phyloP scores from a whole-genome alignment of 2,113 vertebrate species.

The Mustela nigripes region DNA sequence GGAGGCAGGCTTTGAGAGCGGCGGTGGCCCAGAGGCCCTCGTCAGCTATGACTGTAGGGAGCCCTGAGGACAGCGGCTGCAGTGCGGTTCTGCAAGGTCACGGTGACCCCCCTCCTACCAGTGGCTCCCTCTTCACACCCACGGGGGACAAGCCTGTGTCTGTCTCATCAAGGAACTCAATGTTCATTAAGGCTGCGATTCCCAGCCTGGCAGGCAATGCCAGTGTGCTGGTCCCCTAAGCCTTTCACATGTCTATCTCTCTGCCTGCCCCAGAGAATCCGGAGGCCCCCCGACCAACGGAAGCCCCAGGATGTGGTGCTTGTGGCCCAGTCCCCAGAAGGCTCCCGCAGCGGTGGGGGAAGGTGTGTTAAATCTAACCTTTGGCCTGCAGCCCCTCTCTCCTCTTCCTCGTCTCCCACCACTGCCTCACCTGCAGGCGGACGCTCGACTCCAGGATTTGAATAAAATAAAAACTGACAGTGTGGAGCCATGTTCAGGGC shows the following conservation, averaged over 20 bases:
- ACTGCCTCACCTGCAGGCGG: neutral
- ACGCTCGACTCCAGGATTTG: constrained; percentile 50
- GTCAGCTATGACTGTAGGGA: neutral
- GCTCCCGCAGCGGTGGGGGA: accelerated
- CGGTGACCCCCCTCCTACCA: neutral
- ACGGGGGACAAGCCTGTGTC: neutral
- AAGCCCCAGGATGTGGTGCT: accelerated
- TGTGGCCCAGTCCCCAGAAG: accelerated
- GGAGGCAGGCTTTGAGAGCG: neutral
- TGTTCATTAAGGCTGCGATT: constrained; percentile 58
- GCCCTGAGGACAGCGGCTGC: constrained; percentile 18
- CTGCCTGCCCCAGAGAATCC: neutral
- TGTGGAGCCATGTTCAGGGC: constrained; percentile 68
- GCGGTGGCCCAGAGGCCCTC: neutral
- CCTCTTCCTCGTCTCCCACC: neutral
- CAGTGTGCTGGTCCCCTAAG: neutral
- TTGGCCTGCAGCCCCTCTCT: neutral
- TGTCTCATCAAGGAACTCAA: constrained; percentile 73
- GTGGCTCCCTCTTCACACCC: neutral
- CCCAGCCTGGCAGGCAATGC: neutral
- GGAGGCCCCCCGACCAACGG: neutral
- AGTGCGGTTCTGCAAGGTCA: constrained; percentile 34
- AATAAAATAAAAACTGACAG: constrained; percentile 88
- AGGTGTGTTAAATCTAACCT: accelerated
- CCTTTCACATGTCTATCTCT: neutral